These are phyloP conservation scores for Arvicanthis niloticus DNA, from an alignment of 2,113 vertebrate genomes.

Conservation along the genomic window DNA sequence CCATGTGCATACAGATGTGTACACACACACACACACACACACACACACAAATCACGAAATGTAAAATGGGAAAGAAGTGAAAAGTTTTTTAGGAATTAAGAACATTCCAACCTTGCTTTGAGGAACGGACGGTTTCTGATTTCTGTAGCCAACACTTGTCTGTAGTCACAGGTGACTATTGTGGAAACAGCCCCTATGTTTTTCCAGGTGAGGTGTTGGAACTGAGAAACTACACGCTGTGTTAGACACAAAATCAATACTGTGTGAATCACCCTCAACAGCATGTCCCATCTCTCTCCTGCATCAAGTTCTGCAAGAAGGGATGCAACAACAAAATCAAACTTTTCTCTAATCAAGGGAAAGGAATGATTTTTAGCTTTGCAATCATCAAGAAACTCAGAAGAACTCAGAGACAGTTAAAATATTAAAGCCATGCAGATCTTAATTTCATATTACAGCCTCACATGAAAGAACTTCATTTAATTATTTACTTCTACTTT, in stretches of 20 bases:
- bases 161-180: constrained; percentile 55
- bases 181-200: constrained; percentile 57
- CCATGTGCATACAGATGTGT: too few relatives aligned
- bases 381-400: constrained; percentile 69
- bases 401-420: constrained; percentile 54
- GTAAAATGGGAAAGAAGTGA: not conserved
- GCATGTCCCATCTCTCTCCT: constrained; percentile 24
- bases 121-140: constrained; percentile 33
- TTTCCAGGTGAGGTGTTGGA: constrained; percentile 62
- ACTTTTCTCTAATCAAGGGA: constrained; percentile 68
- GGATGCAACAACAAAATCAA: constrained; percentile 70
- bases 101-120: not conserved
- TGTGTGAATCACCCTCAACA: constrained; percentile 73
- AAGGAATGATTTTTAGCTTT: constrained; percentile 70
- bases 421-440: constrained; percentile 65
- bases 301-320: constrained; percentile 71
- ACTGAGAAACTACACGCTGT: constrained; percentile 54
- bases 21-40: not conserved
- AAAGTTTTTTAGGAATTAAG: not conserved
- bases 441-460: constrained; percentile 67
- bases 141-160: constrained; percentile 32
- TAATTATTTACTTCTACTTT: constrained; percentile 46
- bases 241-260: constrained; percentile 74
- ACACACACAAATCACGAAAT: not conserved
- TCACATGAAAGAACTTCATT: constrained; percentile 69